Conservation (phyloP, 2,888 invertebrate species). For the Dynastes tityus region DNA sequence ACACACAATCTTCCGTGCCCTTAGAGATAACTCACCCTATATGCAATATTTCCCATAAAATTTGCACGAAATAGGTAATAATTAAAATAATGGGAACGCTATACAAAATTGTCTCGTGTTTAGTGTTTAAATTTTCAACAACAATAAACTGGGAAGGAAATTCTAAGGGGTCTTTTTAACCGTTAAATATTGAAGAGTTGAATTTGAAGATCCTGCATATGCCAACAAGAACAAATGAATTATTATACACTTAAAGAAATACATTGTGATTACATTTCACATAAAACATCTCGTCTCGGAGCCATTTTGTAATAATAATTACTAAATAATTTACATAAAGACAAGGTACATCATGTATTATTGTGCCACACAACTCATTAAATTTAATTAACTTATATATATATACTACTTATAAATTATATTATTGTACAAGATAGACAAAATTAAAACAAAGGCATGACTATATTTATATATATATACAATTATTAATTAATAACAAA, state of each 20-base stretch:
- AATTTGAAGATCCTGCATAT: no score
- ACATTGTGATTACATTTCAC: slow-evolving; percentile 40
- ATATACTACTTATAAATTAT: slow-evolving; percentile 34
- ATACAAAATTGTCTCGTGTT: no score
- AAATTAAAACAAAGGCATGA: slow-evolving; percentile 63
- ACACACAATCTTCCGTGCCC: no score
- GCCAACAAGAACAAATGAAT: background rate
- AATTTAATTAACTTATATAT: slow-evolving; percentile 54
- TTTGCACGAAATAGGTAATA: no score
- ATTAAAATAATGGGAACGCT: no score
- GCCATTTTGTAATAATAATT: slow-evolving; percentile 49
- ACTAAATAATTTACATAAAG: slow-evolving; percentile 48
- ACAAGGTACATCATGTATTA: slow-evolving; percentile 49
- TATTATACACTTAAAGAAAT: slow-evolving; percentile 14
- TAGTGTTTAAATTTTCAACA: no score
- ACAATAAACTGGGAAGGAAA: no score
- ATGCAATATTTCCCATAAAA: no score
- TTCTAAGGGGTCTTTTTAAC: no score
- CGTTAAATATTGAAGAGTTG: no score
- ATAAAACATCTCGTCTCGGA: slow-evolving; percentile 53
- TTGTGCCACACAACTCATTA: slow-evolving; percentile 52
- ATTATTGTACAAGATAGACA: slow-evolving; percentile 42
- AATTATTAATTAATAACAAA: slow-evolving; percentile 55
- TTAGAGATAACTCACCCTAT: no score
- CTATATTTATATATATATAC: slow-evolving; percentile 66